These are phyloP conservation scores for Tylochromis polylepis DNA, from an alignment of 2,113 vertebrate genomes.

Conservation along the genomic window DNA sequence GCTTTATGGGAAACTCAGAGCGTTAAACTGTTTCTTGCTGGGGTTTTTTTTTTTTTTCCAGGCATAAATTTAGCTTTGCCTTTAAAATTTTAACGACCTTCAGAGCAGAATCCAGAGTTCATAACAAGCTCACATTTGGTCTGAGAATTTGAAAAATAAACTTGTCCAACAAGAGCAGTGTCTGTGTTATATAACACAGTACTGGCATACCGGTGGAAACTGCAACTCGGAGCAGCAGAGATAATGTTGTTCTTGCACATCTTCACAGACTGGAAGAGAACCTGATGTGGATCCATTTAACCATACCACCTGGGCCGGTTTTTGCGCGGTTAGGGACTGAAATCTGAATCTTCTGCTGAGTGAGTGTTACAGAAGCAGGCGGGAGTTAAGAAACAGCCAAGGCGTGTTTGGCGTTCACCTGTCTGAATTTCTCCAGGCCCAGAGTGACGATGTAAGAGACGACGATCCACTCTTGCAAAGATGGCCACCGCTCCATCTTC, in stretches of 20 bases:
- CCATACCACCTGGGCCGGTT: background rate
- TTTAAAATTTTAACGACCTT: background rate
- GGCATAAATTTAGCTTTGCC: background rate
- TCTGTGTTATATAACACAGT: background rate
- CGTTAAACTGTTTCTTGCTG: background rate
- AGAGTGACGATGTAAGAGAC: slow-evolving; percentile 94
- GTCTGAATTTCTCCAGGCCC: slow-evolving; percentile 91
- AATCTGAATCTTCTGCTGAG: background rate
- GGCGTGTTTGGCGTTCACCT: slow-evolving; percentile 70
- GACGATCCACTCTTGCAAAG: slow-evolving; percentile 91
- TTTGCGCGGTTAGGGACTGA: accelerated
- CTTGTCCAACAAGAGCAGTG: background rate
- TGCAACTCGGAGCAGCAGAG: background rate
- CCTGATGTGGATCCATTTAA: background rate
- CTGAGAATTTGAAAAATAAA: background rate
- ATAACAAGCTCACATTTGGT: background rate
- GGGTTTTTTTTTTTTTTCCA: background rate
- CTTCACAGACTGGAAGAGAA: background rate
- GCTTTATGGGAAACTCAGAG: background rate
- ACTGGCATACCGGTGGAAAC: no score
- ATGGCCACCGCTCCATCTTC: slow-evolving; percentile 94
- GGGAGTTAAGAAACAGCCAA: background rate
- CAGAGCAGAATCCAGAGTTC: background rate
- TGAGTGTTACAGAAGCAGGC: background rate
- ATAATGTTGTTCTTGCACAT: background rate